Evolutionary conservation across 2,888 invertebrate species (phyloP).

Genomic region (Amiota mariae): DNA sequence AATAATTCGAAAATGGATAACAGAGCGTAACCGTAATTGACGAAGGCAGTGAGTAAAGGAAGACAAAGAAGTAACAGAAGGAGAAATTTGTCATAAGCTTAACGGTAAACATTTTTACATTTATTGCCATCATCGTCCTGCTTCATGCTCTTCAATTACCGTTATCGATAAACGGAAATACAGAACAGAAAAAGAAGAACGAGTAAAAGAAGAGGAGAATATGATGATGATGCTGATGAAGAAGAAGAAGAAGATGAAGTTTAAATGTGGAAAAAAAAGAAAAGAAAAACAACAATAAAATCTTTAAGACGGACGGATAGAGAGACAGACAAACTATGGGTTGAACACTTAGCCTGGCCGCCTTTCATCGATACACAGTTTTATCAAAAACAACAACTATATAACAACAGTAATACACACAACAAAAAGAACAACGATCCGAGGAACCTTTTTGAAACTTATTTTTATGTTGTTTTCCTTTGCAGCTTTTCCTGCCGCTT

Average conservation of each 20-base stretch:
- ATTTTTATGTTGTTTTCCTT: slow-evolving; percentile 25
- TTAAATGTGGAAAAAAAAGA: too few species aligned
- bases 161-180: slow-evolving; percentile 61
- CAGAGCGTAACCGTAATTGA: slow-evolving; percentile 12
- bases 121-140: slow-evolving; percentile 47
- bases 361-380: slow-evolving; percentile 20
- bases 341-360: background rate
- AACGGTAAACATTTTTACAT: slow-evolving; percentile 54
- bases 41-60: background rate
- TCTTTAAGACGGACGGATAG: background rate
- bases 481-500: slow-evolving; percentile 27
- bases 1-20: background rate
- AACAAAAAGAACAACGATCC: slow-evolving; percentile 10
- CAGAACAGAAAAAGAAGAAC: slow-evolving; percentile 19
- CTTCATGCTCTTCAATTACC: slow-evolving; percentile 62
- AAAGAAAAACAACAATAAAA: too few species aligned
- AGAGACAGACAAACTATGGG: background rate
- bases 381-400: background rate
- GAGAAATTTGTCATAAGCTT: slow-evolving; percentile 22
- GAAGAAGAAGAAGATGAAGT: too few species aligned
- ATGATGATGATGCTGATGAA: too few species aligned
- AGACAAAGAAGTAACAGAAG: slow-evolving; percentile 2
- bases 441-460: slow-evolving; percentile 16
- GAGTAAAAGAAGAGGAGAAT: background rate
- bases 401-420: background rate